Evolutionary conservation across 23 tunicate genomes (phyloP), one percentile per base, ranked within the genome.

Genomic region (Aplidium turbinatum): DNA sequence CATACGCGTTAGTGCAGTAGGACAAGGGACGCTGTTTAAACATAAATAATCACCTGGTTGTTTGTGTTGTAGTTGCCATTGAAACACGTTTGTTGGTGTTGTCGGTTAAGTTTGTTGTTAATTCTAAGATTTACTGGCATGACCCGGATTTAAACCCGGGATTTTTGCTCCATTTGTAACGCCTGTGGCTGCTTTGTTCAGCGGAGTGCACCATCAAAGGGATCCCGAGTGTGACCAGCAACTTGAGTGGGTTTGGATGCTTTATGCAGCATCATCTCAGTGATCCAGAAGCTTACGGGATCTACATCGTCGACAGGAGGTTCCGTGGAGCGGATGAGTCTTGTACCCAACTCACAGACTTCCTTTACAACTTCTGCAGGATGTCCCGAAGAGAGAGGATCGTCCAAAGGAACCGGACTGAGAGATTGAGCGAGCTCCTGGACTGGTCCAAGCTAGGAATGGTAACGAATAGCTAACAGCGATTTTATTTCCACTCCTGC

Each of bases 241-340:
- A 94, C 72, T 45, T 94, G 39, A 86, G 94, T 47, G 99, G 99
- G 5, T 94, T 86, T 47, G 99, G 99, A 20, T 86, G 95, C 65
- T 94, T 87, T 57, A 94, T 94, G 99, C 94, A 94, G 51, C 53
- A 84, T 0, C 99, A 94, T 66, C 35, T 94, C 1, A 63, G 82
- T 54, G 95, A 94, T 47, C 89, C 99, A 38, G 67, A 87, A 78
- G 94, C 93, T 27, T 94, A 94, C 71, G 99, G 99, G 39, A 87
- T 87, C 29, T 94, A 94, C 76, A 75, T 94, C 82, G 78, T 94
- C 32, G 99, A 94, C 52, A 32, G 99, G 63, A 77, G 99, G 67
- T 94, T 81, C 76, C 62, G 63, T 31, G 53, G 72, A 33, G 86
- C 67, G 3, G 97, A 91, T 47, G 83, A 80, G 36, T 77, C 91